Evolutionary conservation across 2,113 vertebrate genomes (phyloP).

Genomic region (Tetrax tetrax): DNA sequence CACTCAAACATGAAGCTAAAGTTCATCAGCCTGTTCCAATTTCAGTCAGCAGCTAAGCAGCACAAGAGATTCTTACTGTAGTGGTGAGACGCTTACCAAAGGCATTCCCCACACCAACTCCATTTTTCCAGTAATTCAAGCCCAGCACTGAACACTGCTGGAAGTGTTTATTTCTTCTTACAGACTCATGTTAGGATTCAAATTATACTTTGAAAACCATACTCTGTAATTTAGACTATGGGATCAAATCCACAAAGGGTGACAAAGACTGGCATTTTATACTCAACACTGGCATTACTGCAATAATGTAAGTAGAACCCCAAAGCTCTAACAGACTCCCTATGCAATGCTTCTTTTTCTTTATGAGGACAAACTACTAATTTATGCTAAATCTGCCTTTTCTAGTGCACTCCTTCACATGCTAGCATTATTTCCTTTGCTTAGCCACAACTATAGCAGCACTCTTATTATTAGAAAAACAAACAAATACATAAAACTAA

Average conservation of each 20-base stretch:
- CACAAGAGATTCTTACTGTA: background rate
- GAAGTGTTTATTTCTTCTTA: background rate
- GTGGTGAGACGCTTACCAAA: background rate
- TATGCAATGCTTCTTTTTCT: background rate
- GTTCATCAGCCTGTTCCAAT: background rate
- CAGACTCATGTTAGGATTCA: background rate
- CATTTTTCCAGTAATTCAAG: background rate
- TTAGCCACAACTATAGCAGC: background rate
- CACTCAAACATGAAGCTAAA: background rate
- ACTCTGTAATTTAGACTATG: background rate
- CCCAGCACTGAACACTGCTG: background rate
- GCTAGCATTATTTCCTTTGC: background rate
- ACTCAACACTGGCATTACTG: background rate
- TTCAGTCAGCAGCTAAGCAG: background rate
- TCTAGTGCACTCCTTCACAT: background rate
- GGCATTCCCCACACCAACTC: background rate
- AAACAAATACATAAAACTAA: background rate
- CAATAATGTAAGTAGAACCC: rapidly evolving
- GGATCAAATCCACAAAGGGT: background rate
- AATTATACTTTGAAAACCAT: background rate
- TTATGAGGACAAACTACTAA: background rate
- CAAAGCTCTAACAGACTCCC: background rate
- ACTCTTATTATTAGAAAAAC: background rate
- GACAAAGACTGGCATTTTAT: background rate
- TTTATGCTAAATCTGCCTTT: background rate